These are phyloP conservation scores for Tetrax tetrax DNA, from an alignment of 2,113 vertebrate genomes.

Conservation along the genomic window DNA sequence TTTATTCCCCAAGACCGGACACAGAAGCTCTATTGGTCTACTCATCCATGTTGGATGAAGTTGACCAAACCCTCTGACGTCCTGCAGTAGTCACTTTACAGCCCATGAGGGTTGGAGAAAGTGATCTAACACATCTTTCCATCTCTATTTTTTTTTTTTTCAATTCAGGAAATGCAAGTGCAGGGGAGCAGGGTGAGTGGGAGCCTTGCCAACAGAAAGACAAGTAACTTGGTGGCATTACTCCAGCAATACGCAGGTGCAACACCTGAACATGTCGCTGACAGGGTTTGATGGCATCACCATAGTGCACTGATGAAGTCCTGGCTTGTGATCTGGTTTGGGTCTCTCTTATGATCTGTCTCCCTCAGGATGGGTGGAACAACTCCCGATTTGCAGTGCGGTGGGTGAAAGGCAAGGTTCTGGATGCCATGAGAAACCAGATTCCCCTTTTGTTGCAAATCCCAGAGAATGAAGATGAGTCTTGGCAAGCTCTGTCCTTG, in stretches of 20 bases:
- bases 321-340: neutral
- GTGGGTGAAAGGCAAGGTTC: neutral
- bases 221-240: neutral
- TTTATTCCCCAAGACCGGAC: neutral
- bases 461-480: neutral
- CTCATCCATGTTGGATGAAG: neutral
- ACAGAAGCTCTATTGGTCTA: neutral
- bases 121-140: neutral
- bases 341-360: neutral
- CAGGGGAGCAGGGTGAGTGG: neutral
- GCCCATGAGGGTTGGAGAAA: neutral
- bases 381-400: accelerated
- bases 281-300: neutral
- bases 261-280: neutral
- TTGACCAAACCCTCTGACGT: neutral
- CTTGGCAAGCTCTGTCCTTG: neutral
- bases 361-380: accelerated
- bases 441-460: neutral
- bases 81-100: neutral
- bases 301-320: neutral
- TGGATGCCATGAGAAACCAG: neutral
- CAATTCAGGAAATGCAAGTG: neutral
- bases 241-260: neutral
- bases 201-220: neutral
- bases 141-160: neutral